These are phyloP conservation scores for Drosophila bocki DNA, from an alignment of 1,140 invertebrate species.

Conservation along the genomic window DNA sequence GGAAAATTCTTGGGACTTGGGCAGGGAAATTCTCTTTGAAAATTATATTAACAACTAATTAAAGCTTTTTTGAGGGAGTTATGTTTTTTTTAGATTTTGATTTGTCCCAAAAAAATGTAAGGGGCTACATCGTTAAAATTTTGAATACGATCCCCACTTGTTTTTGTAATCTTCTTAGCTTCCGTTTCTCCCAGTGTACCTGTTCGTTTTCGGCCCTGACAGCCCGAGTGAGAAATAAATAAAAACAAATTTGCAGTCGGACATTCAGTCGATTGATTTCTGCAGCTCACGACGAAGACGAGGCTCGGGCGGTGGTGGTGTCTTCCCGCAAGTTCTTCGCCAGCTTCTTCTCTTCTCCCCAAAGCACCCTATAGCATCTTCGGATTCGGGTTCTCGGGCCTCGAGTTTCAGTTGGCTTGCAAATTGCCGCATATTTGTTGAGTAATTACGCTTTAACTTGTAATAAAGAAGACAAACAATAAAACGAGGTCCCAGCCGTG, in stretches of 20 bases:
- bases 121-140: too few species aligned
- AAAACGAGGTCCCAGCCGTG: constrained; percentile 69
- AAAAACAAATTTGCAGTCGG: constrained; percentile 71
- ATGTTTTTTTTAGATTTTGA: too few species aligned
- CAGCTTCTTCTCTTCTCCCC: constrained; percentile 1
- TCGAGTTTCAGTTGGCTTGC: constrained; percentile 52
- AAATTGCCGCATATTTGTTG: constrained; percentile 83
- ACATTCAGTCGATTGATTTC: constrained; percentile 78
- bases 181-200: not conserved
- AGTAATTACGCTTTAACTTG: constrained; percentile 83
- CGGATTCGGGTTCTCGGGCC: not conserved
- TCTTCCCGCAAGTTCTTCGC: constrained; percentile 13
- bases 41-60: too few species aligned
- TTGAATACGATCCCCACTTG: too few species aligned
- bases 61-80: too few species aligned
- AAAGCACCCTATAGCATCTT: not conserved
- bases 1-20: not conserved
- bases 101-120: too few species aligned
- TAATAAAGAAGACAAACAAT: constrained; percentile 84
- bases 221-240: constrained; percentile 54
- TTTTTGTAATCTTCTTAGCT: too few species aligned
- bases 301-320: constrained; percentile 6
- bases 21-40: not conserved
- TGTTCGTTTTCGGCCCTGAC: not conserved
- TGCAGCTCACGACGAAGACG: constrained; percentile 53